phyloP scores from a whole-genome alignment of 2,797 vertebrate genomes.

The Gila robusta region DNA sequence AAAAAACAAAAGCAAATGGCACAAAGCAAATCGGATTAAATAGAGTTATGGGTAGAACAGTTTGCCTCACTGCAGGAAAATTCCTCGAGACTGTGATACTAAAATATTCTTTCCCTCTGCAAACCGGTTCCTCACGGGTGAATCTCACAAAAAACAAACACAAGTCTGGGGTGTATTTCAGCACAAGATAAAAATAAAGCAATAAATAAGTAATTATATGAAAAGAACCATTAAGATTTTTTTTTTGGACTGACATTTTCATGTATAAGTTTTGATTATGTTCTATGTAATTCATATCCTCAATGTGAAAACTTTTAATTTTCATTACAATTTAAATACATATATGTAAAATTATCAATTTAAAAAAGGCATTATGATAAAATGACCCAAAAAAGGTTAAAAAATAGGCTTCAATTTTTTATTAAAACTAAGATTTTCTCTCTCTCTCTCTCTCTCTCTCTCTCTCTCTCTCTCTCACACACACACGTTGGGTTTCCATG shows the following conservation, averaged over 20 bases:
- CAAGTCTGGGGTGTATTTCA: not conserved
- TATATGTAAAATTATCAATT: not conserved
- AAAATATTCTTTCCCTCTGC: constrained; percentile 15
- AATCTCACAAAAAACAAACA: not conserved
- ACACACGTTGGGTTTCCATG: too few relatives aligned
- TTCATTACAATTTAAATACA: not conserved
- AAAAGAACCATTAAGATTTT: not conserved
- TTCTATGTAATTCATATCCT: too few relatives aligned
- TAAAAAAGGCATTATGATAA: not conserved
- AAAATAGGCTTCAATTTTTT: not conserved
- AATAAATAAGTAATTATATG: not conserved
- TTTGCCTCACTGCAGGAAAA: constrained; percentile 17
- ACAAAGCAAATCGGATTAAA: constrained; percentile 24
- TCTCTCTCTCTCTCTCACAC: too few relatives aligned
- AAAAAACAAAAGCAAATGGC: constrained; percentile 26
- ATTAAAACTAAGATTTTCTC: not conserved
- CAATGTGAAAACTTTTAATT: not conserved
- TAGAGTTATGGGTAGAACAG: not conserved
- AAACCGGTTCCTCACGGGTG: not conserved
- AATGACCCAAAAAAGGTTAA: not conserved
- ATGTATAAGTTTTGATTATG: not conserved
- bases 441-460: too few relatives aligned
- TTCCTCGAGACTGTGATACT: not conserved
- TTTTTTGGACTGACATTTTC: not conserved
- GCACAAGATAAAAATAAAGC: not conserved